Base-by-base conservation (phyloP, 35 echinoderm and acorn worm genomes). In the Amphiura filiformis region DNA sequence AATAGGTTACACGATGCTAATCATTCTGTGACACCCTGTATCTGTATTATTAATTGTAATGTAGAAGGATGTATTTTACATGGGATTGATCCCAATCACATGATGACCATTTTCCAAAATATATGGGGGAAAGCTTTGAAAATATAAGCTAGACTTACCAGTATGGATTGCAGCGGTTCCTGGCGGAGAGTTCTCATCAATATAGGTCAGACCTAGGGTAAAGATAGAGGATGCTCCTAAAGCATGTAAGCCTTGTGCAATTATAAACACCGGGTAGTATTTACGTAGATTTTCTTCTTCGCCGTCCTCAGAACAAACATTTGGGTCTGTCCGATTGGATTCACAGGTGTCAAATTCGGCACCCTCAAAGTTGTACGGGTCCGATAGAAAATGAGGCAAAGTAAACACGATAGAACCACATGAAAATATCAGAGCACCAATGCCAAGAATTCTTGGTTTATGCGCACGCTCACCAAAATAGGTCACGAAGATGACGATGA, bases 401-500 rank as follows among this genome's bases (percentile, higher is more conserved):
- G 90, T 84, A 79, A 95, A 95, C 32, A 95, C 32, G 35, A 95
- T 89, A 1, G 89, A 92, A 13, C 93, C 93, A 14, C 75, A 61
- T 0, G 80, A 65, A 49, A 95, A 91, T 9, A 91, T 80, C 14
- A 95, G 76, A 38, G 93, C 89, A 0, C 93, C 93, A 0, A 86
- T 56, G 1, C 93, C 93, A 28, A 95, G 32, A 86, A 90, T 88
- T 34, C 57, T 70, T 2, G 93, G 93, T 47, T 95, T 95, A 42
- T 95, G 88, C 34, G 83, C 85, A 36, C 88, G 83, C 82, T 91
- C 93, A 13, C 93, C 93, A 38, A 91, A 87, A 77, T 95, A 95
- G 20, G 93, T 95, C 70, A 95, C 93, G 61, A 95, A 95, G 4
- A 95, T 56, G 36, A 95, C 87, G 17, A 95, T 56, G 47, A 91